Evolutionary conservation across 1,140 invertebrate genomes (phyloP).

Genomic region (Solen grandis): DNA sequence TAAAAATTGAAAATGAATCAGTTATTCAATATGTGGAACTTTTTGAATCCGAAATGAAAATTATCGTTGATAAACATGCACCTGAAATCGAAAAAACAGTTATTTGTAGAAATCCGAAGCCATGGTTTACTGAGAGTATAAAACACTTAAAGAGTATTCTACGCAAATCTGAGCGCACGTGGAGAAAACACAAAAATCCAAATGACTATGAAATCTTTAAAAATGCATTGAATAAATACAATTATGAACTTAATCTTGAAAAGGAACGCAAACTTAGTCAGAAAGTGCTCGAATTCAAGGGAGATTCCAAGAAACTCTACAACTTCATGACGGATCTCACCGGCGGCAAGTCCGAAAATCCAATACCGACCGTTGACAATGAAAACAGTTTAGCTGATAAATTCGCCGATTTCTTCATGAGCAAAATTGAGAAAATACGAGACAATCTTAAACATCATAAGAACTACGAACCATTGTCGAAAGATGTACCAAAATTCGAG

Average conservation of each 20-base stretch:
- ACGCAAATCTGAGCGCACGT: neutral
- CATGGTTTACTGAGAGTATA: neutral
- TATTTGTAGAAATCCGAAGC: constrained; percentile 34
- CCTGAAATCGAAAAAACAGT: constrained; percentile 22
- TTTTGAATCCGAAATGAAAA: constrained; percentile 9
- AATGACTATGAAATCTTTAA: neutral
- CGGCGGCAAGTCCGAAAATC: constrained; percentile 32
- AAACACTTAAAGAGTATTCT: neutral
- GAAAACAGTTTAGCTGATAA: constrained; percentile 10
- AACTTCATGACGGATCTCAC: constrained; percentile 36
- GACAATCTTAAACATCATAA: neutral
- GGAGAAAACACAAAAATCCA: neutral
- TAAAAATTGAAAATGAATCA: neutral
- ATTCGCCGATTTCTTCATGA: constrained; percentile 55
- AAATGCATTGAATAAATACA: neutral
- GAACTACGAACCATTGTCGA: neutral
- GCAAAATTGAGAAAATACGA: constrained; percentile 28
- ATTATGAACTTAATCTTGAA: neutral
- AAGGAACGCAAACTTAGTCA: neutral
- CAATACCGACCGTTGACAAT: neutral
- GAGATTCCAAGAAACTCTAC: constrained; percentile 22
- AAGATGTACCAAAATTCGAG: constrained; percentile 2
- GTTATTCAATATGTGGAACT: neutral
- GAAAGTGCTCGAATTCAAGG: neutral
- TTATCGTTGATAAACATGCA: constrained; percentile 20